phyloP scores from a whole-genome alignment of 2,888 invertebrate genomes.

The Ctena decussata region DNA sequence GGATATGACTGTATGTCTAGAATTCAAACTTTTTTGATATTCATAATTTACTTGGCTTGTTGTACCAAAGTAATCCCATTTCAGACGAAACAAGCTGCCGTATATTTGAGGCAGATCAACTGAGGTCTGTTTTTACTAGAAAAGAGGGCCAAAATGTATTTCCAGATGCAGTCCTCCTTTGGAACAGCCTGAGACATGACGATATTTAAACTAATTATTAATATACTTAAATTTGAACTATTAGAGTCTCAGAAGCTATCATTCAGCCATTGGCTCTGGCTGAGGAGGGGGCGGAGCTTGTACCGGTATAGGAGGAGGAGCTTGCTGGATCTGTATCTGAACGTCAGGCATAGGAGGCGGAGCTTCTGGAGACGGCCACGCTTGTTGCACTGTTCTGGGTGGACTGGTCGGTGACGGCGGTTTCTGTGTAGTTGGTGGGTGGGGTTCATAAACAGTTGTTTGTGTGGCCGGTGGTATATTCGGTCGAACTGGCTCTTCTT shows the following conservation, averaged over 20 bases:
- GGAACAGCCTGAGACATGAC: too few relatives aligned
- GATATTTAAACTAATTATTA: too few relatives aligned
- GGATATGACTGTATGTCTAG: too few relatives aligned
- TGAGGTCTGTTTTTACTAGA: too few relatives aligned
- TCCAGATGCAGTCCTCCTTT: too few relatives aligned
- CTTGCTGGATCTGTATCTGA: slow-evolving; percentile 34
- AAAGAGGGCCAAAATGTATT: too few relatives aligned
- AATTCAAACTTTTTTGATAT: too few relatives aligned
- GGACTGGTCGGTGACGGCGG: slow-evolving; percentile 10
- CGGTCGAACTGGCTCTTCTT: slow-evolving; percentile 36
- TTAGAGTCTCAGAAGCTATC: slow-evolving; percentile 46
- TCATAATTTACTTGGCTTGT: too few relatives aligned
- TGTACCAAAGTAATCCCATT: too few relatives aligned
- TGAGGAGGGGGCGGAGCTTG: slow-evolving; percentile 46
- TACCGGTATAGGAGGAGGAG: slow-evolving; percentile 34
- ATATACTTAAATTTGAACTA: too few relatives aligned
- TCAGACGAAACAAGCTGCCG: too few relatives aligned
- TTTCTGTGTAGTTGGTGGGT: slow-evolving; percentile 66
- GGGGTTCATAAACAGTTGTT: slow-evolving; percentile 66
- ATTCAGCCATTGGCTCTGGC: slow-evolving; percentile 46
- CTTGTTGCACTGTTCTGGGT: slow-evolving; percentile 22
- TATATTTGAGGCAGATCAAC: too few relatives aligned
- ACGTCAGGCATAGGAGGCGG: neutral
- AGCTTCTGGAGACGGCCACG: slow-evolving; percentile 50
- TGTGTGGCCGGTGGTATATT: slow-evolving; percentile 63